These are phyloP conservation scores for Palloptera scutellata DNA, from an alignment of 2,888 invertebrate genomes.

Conservation along the genomic window DNA sequence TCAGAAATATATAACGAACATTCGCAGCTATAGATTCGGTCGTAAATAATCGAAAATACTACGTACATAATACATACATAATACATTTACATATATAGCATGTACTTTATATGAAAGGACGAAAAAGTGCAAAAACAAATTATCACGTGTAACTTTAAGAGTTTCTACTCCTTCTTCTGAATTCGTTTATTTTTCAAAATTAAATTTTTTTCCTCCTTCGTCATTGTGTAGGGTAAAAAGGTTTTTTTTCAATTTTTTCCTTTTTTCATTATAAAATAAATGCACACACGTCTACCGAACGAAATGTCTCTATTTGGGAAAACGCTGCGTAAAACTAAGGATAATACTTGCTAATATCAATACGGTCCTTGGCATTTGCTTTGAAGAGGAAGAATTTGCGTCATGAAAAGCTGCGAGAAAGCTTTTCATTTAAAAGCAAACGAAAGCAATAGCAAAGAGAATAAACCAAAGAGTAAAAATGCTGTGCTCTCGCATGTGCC, in stretches of 20 bases:
- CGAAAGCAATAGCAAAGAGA: conserved; percentile 39
- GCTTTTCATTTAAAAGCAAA: neutral
- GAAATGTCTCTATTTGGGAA: conserved; percentile 47
- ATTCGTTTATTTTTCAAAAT: neutral
- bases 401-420: conserved; percentile 36
- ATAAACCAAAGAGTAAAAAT: neutral
- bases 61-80: no score
- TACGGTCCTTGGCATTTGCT: conserved; percentile 53
- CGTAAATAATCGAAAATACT: neutral
- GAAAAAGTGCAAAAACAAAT: conserved; percentile 7
- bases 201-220: neutral
- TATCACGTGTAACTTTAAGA: conserved; percentile 17
- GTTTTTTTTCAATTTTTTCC: neutral
- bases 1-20: neutral
- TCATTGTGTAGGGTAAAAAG: neutral
- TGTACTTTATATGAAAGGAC: neutral
- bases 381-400: conserved; percentile 46
- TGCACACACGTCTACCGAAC: conserved; percentile 23
- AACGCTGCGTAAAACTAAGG: conserved; percentile 45
- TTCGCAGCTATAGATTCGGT: neutral
- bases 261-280: neutral
- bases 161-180: neutral
- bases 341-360: conserved; percentile 31
- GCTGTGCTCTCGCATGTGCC: neutral
- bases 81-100: no score